Conservation (phyloP, 2,797 vertebrate species). For the Sebastes reedi region DNA sequence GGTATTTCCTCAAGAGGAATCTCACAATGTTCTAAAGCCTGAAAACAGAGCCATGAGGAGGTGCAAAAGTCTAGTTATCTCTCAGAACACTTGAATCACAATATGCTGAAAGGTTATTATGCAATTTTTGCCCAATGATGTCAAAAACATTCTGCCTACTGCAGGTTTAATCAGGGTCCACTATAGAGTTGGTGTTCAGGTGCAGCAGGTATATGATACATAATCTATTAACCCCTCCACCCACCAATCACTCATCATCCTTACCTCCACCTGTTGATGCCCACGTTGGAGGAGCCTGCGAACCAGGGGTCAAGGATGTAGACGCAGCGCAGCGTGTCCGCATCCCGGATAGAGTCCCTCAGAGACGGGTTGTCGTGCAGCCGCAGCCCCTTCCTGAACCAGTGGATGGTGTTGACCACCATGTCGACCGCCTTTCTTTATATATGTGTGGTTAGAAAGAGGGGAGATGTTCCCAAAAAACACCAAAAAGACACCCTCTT, state of each 20-base stretch:
- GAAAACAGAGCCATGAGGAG: too few relatives aligned
- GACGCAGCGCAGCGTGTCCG: constrained; percentile 89
- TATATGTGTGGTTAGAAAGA: not conserved
- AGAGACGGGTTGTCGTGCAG: constrained; percentile 95
- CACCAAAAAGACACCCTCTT: not conserved
- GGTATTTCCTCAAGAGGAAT: too few relatives aligned
- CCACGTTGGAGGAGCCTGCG: constrained; percentile 94
- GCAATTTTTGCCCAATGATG: too few relatives aligned
- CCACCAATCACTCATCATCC: not conserved
- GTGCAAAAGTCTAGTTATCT: too few relatives aligned
- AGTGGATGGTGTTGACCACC: constrained; percentile 93
- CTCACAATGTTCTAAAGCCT: too few relatives aligned
- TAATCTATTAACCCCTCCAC: not conserved
- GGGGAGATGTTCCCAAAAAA: not conserved
- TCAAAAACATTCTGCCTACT: too few relatives aligned
- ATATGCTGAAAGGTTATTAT: too few relatives aligned
- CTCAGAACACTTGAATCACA: too few relatives aligned
- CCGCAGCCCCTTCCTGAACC: constrained; percentile 95
- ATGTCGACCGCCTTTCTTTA: constrained; percentile 62
- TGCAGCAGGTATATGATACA: not conserved
- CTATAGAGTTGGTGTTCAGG: not conserved
- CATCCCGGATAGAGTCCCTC: constrained; percentile 87
- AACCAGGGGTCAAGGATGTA: constrained; percentile 97
- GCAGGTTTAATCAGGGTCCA: not conserved
- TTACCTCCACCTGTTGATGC: constrained; percentile 97